Percentiles rank a stretch among this genome's conserved stretches.
Evolutionary conservation across 2,888 invertebrate species (phyloP).

Genomic region (Pristionchus fissidentatus): DNA sequence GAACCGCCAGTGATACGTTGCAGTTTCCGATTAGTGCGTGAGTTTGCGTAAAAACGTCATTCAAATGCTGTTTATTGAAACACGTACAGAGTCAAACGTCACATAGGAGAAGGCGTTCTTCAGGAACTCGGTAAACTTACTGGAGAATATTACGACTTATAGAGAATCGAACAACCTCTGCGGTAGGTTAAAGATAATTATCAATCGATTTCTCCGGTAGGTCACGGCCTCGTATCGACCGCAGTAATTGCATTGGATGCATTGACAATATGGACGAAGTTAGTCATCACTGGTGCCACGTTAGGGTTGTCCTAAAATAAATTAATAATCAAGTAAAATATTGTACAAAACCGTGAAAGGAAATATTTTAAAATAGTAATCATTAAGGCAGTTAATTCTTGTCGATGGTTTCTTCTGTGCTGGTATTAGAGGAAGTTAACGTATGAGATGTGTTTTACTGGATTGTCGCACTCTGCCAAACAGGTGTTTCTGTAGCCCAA

Average conservation of each 20-base stretch:
- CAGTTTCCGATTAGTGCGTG: slow-evolving; percentile 18
- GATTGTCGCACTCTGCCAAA: neutral
- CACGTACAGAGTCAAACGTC: slow-evolving; percentile 15
- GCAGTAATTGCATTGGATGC: slow-evolving; percentile 19
- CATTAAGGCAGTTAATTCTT: too few relatives aligned
- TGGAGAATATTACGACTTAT: neutral
- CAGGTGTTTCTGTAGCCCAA: slow-evolving; percentile 35
- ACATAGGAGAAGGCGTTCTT: neutral
- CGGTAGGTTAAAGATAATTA: too few relatives aligned
- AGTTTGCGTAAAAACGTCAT: slow-evolving; percentile 13
- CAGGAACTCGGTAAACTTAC: neutral
- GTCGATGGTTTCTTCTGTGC: neutral
- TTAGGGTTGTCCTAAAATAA: slow-evolving; percentile 30
- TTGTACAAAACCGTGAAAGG: too few relatives aligned
- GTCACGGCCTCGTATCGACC: slow-evolving; percentile 23
- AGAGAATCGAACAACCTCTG: too few relatives aligned
- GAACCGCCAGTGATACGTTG: slow-evolving; percentile 19
- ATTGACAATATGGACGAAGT: slow-evolving; percentile 17
- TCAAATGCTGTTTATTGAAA: neutral
- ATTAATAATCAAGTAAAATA: too few relatives aligned
- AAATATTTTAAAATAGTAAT: too few relatives aligned
- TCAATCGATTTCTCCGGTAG: too few relatives aligned
- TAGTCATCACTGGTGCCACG: slow-evolving; percentile 23
- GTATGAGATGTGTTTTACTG: too few relatives aligned
- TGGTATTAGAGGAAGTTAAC: too few relatives aligned